Conservation (phyloP, 2,113 vertebrate species). For the Antechinus stuartii region DNA sequence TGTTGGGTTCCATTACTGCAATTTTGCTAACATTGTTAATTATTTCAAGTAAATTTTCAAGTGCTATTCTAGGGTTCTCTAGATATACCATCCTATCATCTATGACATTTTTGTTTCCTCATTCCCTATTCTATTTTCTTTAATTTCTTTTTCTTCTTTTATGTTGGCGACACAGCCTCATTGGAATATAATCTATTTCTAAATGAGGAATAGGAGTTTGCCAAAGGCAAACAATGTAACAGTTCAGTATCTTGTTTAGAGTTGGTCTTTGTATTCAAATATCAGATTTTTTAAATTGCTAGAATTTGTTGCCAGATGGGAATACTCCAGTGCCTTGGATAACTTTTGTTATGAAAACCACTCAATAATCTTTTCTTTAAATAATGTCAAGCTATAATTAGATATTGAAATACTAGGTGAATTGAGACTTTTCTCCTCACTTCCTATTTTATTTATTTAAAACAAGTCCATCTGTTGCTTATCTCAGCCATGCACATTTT, state of each 20-base stretch:
- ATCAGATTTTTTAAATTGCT: conserved; percentile 16
- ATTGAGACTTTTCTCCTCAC: background rate
- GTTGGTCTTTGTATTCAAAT: background rate
- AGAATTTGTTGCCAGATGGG: background rate
- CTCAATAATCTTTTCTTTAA: background rate
- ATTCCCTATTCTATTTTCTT: no score
- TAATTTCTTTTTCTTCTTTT: no score
- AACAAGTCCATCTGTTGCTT: background rate
- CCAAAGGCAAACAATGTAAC: background rate
- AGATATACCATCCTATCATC: no score
- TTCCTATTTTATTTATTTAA: background rate
- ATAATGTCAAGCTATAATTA: background rate
- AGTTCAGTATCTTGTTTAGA: background rate
- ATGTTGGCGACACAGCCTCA: background rate
- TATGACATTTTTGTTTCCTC: no score
- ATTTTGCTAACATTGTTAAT: no score
- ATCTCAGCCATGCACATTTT: accelerated
- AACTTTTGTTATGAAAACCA: background rate
- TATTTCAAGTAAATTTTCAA: no score
- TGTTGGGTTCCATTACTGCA: no score
- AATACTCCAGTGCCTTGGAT: background rate
- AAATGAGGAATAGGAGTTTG: background rate
- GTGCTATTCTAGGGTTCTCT: no score
- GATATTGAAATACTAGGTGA: background rate
- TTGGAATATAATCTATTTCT: background rate